Evolutionary conservation across 92 coral and sea anemone genomes (phyloP).

Genomic region (Parazoanthus darwini): DNA sequence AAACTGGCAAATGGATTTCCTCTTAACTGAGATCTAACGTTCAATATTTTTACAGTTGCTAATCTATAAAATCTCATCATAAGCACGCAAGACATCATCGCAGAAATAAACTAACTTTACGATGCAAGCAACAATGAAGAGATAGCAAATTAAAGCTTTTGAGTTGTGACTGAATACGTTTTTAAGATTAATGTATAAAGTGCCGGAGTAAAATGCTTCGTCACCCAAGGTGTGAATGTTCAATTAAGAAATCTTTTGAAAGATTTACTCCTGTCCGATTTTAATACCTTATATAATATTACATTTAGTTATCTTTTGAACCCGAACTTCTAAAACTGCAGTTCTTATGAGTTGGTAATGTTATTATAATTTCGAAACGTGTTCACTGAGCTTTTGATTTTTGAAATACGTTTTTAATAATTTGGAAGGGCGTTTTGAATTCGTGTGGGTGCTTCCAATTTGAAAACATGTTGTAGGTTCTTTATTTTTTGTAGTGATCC

Average conservation of each 20-base stretch:
- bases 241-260: background rate
- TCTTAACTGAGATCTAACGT: background rate
- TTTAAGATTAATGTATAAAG: background rate
- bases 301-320: background rate
- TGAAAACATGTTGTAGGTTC: too few species aligned
- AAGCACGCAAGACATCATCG: background rate
- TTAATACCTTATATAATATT: background rate
- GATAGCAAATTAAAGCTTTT: background rate
- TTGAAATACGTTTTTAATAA: too few species aligned
- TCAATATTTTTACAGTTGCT: slow-evolving; percentile 6
- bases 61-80: background rate
- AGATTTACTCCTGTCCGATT: background rate
- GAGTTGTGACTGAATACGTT: background rate
- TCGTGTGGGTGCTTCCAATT: too few species aligned
- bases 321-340: background rate
- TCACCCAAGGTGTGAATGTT: background rate
- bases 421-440: too few species aligned
- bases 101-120: background rate
- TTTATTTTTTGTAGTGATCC: too few species aligned
- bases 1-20: background rate
- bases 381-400: too few species aligned
- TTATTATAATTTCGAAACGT: too few species aligned
- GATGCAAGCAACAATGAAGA: background rate
- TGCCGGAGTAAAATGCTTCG: background rate
- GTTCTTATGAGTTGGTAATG: background rate